Base-by-base conservation (phyloP, 2,797 vertebrate species). In the Myotis daubentonii region DNA sequence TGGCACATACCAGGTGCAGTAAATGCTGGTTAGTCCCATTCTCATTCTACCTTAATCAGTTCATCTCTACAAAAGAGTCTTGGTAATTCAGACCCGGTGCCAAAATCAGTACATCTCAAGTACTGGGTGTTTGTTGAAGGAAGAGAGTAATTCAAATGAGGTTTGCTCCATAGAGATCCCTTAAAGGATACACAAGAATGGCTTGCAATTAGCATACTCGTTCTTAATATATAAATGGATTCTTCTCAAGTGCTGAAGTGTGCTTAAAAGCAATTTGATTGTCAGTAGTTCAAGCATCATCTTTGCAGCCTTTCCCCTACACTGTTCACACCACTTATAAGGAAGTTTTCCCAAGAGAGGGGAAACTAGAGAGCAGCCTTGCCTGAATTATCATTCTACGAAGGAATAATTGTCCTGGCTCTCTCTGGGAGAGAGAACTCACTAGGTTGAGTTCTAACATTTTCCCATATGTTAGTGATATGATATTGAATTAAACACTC, bases 161-260 rank as follows among this genome's bases (percentile, higher is more conserved):
- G 75, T 66, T 81, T 87, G 80, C 81, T 76, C 13, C 6, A n/a
- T 80, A 80, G 90, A 95, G 94, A 87, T 92, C 74, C 94, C 96
- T 93, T 78, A 84, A 84, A 95, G 93, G 80, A 91, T 92, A 62
- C 66, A 88, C 68, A 86, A 94, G 84, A 96, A 95, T 95, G 91
- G 41, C 71, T 96, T 62, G 30, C 80, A 95, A 93, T 97, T 95
- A 96, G 55, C 91, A 76, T 76, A 60, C 81, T 95, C 84, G 74
- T 95, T 92, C 89, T 95, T 96, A 95, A 96, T 95, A 91, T 94
- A 94, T 85, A 91, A 96, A 97, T 91, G 93, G 75, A 65, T 91
- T 79, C 87, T 86, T 81, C 93, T 70, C 22, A 94, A 95, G 83
- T 91, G 75, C 94, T 93, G 79, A 91, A 97, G 95, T 91, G 72